phyloP scores from a whole-genome alignment of 1,140 invertebrate genomes.

The Heliothis subflexa region DNA sequence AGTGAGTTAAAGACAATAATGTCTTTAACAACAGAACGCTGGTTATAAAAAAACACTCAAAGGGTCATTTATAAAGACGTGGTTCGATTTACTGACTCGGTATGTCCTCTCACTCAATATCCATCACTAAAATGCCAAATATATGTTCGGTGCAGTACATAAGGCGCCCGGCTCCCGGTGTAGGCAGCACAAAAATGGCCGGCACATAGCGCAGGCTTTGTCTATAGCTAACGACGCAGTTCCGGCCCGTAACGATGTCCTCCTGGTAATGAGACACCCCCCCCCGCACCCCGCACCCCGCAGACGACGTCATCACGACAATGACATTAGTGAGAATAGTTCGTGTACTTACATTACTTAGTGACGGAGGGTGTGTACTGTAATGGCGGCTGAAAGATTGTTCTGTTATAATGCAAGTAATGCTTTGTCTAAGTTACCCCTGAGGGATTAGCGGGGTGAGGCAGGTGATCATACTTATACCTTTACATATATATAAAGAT shows the following conservation, averaged over 20 bases:
- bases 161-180: constrained; percentile 45
- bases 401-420: background rate
- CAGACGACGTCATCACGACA: constrained; percentile 27
- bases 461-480: no score
- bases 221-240: constrained; percentile 78
- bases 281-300: constrained; percentile 29
- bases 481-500: background rate
- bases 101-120: no score
- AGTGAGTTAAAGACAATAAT: no score
- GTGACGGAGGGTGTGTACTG: constrained; percentile 35
- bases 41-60: no score
- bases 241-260: constrained; percentile 79
- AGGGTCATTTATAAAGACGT: no score
- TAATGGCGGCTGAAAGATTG: constrained; percentile 28
- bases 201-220: constrained; percentile 77
- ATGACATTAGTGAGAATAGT: constrained; percentile 54
- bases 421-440: background rate
- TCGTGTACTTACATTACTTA: constrained; percentile 24
- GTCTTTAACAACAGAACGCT: no score
- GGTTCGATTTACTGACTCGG: no score
- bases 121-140: no score
- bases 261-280: constrained; percentile 71
- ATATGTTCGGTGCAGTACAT: background rate
- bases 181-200: constrained; percentile 67
- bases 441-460: background rate